Base-by-base conservation (phyloP, 1,140 invertebrate species). In the Anadara kagoshimensis region DNA sequence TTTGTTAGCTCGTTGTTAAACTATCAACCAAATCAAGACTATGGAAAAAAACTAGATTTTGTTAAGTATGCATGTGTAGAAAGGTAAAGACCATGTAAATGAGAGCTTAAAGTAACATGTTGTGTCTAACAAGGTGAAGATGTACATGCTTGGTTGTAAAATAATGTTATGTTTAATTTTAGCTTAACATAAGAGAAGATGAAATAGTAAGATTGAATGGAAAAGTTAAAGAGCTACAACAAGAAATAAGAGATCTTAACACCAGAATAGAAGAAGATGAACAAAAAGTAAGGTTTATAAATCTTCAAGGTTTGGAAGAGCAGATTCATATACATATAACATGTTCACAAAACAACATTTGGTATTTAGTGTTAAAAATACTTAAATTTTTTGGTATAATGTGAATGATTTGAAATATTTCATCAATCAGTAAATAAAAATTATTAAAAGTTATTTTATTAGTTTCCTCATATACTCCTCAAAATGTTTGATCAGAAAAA, bases 131-230 rank as follows among this genome's bases (percentile, higher is more conserved):
- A 36, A 36, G 29, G 2, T 7, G 29, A 36, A 36, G 29, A 3
- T 3, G 2, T 36, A 36, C 29, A 2, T 36, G 29, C 29, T 7
- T 7, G 2, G 29, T 36, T 2, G 7, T 36, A 36, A 7, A 51
- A 18, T 16, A 18, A 20, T 66, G 14, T 66, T 54, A 7, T 56
- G 20, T 44, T 56, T 67, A 3, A 51, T 79, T 74, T 12, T 74
- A 86, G 85, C 70, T 86, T 66, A 85, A 83, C 57, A 84, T 88
- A 12, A 69, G 80, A 57, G 86, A 88, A 47, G 82, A 83, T 51
- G 86, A 88, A 56, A 75, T 84, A 0, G 73, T 85, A 44, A 70
- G 86, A 29, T 73, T 88, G 41, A 84, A 84, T 62, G 72, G 68
- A 5, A 85, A 83, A 53, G 77, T 86, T n/a, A 84, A 85, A 72